These are phyloP conservation scores for Oceanites oceanicus DNA, from an alignment of 2,113 vertebrate species.

Conservation along the genomic window DNA sequence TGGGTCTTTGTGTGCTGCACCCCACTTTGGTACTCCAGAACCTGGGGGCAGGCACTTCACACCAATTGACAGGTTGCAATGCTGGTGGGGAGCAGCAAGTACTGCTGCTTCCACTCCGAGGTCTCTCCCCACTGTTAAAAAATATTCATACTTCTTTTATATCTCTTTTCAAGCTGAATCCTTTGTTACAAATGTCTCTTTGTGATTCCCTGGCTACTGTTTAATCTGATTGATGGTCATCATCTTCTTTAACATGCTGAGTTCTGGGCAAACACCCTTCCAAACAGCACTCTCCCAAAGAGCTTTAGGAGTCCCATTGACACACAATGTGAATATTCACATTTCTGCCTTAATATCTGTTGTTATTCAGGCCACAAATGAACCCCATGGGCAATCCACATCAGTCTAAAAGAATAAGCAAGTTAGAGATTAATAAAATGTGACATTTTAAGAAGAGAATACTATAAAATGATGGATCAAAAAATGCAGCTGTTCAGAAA, in stretches of 20 bases:
- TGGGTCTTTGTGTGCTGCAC: not conserved
- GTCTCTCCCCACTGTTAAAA: not conserved
- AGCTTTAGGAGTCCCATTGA: not conserved
- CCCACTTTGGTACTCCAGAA: not conserved
- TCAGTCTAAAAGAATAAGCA: not conserved
- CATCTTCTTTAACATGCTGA: not conserved
- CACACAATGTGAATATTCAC: not conserved
- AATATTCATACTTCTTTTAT: not conserved
- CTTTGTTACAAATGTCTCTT: not conserved
- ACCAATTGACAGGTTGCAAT: rapidly evolving
- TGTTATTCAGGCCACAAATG: not conserved
- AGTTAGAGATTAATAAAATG: not conserved
- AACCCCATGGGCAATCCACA: not conserved
- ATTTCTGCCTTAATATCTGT: not conserved
- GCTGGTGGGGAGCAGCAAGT: not conserved
- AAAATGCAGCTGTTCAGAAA: not conserved
- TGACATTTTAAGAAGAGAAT: conserved; percentile 23
- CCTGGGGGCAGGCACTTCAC: not conserved
- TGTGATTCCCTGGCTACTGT: not conserved
- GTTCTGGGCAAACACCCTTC: not conserved
- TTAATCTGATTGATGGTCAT: not conserved
- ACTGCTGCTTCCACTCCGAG: not conserved
- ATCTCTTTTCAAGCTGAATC: not conserved
- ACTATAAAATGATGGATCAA: not conserved
- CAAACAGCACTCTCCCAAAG: not conserved